Evolutionary conservation across 2,888 invertebrate genomes (phyloP).

Genomic region (Chorisops tibialis): DNA sequence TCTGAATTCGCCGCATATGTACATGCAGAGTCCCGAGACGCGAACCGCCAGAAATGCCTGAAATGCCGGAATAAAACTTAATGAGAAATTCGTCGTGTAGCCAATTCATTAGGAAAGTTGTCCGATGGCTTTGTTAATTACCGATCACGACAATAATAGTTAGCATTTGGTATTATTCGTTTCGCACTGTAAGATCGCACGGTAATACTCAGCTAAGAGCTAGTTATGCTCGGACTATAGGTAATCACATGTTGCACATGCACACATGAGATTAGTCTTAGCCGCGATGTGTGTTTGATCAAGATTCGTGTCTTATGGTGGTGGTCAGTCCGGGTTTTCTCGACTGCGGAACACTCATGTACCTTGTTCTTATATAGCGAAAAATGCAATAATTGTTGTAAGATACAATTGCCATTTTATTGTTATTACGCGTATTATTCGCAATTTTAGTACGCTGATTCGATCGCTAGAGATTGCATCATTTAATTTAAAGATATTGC

Average conservation of each 20-base stretch:
- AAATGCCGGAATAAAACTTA: not conserved
- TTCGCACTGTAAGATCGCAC: conserved; percentile 2
- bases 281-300: not conserved
- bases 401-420: conserved; percentile 22
- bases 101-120: conserved; percentile 12
- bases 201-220: not conserved
- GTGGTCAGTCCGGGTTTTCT: not conserved
- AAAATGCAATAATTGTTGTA: not conserved
- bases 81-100: conserved; percentile 15
- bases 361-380: not conserved
- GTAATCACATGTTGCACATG: not conserved
- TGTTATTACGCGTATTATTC: conserved; percentile 23
- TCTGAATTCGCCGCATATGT: conserved; percentile 8
- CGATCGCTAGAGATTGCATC: conserved; percentile 20
- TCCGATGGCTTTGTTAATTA: conserved; percentile 19
- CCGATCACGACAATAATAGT: conserved; percentile 23
- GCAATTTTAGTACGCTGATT: conserved; percentile 21
- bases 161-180: conserved; percentile 12
- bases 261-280: not conserved
- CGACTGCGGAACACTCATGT: conserved; percentile 7
- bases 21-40: conserved; percentile 6
- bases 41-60: not conserved
- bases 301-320: not conserved
- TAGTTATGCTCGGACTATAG: not conserved
- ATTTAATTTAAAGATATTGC: conserved; percentile 10